Evolutionary conservation across 2,797 vertebrate species (phyloP).

Genomic region (Phoxinus dragarum): DNA sequence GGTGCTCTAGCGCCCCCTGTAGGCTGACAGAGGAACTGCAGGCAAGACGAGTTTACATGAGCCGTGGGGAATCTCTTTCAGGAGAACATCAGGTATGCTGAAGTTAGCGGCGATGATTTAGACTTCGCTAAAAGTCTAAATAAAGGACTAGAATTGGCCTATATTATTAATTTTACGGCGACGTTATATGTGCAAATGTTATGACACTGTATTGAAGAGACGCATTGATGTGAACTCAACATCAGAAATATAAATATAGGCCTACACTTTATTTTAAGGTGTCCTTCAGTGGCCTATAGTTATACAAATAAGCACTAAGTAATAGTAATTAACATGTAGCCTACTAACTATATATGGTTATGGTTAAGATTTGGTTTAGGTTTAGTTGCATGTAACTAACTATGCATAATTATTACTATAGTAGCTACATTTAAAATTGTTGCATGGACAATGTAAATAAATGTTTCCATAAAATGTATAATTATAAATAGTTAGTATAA

Average conservation of each 20-base stretch:
- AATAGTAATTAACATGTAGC: too few relatives aligned
- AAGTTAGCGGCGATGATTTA: background rate
- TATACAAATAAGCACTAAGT: too few relatives aligned
- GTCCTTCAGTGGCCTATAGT: too few relatives aligned
- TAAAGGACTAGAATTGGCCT: background rate
- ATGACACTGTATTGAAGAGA: background rate
- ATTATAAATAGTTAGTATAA: background rate
- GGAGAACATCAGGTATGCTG: background rate
- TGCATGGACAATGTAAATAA: too few relatives aligned
- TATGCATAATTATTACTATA: too few relatives aligned
- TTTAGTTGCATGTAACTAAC: too few relatives aligned
- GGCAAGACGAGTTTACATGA: background rate
- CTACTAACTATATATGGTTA: too few relatives aligned
- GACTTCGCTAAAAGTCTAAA: background rate
- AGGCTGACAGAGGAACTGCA: conserved; percentile 73
- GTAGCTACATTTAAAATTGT: too few relatives aligned
- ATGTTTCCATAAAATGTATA: background rate
- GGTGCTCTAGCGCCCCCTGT: conserved; percentile 95
- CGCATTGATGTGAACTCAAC: background rate
- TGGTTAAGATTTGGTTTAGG: too few relatives aligned
- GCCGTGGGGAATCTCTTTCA: background rate
- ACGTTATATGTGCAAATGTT: background rate
- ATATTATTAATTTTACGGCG: background rate
- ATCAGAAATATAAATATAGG: background rate
- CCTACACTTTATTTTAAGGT: too few relatives aligned